Base-by-base conservation (phyloP, 2,797 vertebrate genomes). In the Pitangus sulphuratus region DNA sequence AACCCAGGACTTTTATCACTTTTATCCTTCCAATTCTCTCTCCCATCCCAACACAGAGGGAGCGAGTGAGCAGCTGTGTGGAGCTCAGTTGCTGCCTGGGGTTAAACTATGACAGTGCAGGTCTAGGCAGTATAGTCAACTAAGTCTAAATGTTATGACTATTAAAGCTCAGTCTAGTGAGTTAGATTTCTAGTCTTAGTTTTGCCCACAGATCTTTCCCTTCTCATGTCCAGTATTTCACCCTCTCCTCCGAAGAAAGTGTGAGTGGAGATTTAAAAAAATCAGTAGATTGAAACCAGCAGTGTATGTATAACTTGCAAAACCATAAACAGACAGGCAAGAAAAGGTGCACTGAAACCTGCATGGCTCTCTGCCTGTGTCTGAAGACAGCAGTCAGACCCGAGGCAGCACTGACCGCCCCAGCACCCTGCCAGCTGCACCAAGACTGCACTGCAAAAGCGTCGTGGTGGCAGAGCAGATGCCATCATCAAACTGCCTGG, bases 1-100 rank as follows among this genome's bases (percentile, higher is more conserved):
- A 68, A 7, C 4, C 20, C 42, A 44, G 26, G 19, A 8, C 14
- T 15, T 62, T 44, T 31, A 24, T 33, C 42, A n/a, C 19, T 57
- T 53, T n/a, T 26, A 33, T 2, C 40, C 24, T 62, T 44, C 28
- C 5, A 21, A 16, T 44, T 56, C 42, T 50, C 37, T 50, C 28
- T 16, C 20, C 47, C 17, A 30, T 33, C 44, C 48, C 1, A 1
- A 14, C 0, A 1, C 2, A 9, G 15, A 78, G 10, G 30, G 15
- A 47, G 14, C 8, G 17, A 70, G 19, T 0, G 9, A 44, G 45
- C 1, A 1, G 48, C 42, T 44, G 26, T 0, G 1, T 20, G 45
- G 45, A 57, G 58, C 40, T 79, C 47, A 48, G 30, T 28, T 53
- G 47, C 22, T 26, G 20, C 10, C 37, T 30, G 14, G 25, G 17